Base-by-base conservation (phyloP, 2,797 vertebrate species). In the Xenentodon cancila region DNA sequence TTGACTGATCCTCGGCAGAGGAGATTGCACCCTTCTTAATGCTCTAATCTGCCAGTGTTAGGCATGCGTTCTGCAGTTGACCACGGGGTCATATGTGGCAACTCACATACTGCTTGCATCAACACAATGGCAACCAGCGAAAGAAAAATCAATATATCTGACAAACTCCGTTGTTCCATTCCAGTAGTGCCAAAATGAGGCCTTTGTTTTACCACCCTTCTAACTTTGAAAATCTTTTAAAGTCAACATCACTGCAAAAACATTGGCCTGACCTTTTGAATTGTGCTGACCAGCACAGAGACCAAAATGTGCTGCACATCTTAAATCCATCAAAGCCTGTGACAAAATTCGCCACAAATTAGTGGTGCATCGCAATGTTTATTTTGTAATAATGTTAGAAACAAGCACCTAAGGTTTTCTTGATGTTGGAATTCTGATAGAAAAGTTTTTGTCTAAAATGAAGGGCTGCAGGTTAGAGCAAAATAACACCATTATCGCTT, bases 111-210 rank as follows among this genome's bases (percentile, higher is more conserved):
- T 80, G 75, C 77, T 74, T 84, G 61, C 85, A 82, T 83, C 78
- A 85, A 76, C 80, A 84, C 77, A 79, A 87, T 74, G 45, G 58
- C 59, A 62, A 78, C 58, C 67, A 75, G 63, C 57, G 52, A 68
- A 61, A 75, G 70, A 59, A 77, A 90, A 90, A 93, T 93, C 91
- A 80, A 91, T 91, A 68, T 66, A 79, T 83, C 73, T 76, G 76
- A 87, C 73, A 84, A 81, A 84, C 77, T 34, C 56, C 76, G 80
- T 88, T 77, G 80, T 81, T 82, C 57, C 51, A 84, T 64, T 83
- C 75, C 84, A 80, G 81, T 86, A 86, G 75, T 68, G 66, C 63
- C 71, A 81, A 80, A 77, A 66, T 64, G 54, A 75, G 74, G 82
- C 79, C 80, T 86, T 85, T 90, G 72, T 74, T 79, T 80, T 5